phyloP scores from a whole-genome alignment of 2,113 vertebrate species.

The Perognathus longimembris region DNA sequence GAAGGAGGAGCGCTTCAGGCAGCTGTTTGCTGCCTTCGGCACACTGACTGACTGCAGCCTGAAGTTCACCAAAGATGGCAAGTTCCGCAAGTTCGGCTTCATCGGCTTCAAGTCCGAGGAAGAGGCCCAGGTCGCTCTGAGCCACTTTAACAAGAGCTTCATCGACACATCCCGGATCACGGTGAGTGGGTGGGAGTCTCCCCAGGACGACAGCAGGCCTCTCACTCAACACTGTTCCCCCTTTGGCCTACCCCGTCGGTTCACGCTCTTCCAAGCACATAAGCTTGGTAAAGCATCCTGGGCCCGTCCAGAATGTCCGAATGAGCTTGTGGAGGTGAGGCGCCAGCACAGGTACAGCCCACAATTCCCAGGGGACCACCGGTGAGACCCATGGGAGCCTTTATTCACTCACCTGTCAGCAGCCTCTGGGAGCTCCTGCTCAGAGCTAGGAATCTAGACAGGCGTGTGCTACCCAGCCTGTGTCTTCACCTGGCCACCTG shows the following conservation, averaged over 20 bases:
- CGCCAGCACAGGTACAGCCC: too few relatives aligned
- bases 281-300: not conserved
- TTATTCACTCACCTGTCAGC: rapidly evolving
- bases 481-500: too few relatives aligned
- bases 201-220: rapidly evolving
- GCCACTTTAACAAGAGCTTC: slow-evolving; percentile 94
- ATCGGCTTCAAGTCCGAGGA: slow-evolving; percentile 95
- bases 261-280: rapidly evolving
- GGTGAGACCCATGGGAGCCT: not conserved
- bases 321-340: not conserved
- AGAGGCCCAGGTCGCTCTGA: slow-evolving; percentile 89
- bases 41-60: slow-evolving; percentile 94
- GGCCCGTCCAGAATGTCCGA: not conserved
- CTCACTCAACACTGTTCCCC: too few relatives aligned
- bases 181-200: slow-evolving; percentile 80
- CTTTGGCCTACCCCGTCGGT: not conserved
- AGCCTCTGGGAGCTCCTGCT: too few relatives aligned
- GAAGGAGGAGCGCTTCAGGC: slow-evolving; percentile 94
- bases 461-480: too few relatives aligned
- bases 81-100: slow-evolving; percentile 97
- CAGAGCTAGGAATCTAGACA: too few relatives aligned
- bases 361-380: too few relatives aligned
- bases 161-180: slow-evolving; percentile 94
- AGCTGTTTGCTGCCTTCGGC: slow-evolving; percentile 93
- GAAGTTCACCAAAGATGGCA: slow-evolving; percentile 96